Evolutionary conservation across 2,113 vertebrate genomes (phyloP).

Genomic region (Psephotus haematonotus): DNA sequence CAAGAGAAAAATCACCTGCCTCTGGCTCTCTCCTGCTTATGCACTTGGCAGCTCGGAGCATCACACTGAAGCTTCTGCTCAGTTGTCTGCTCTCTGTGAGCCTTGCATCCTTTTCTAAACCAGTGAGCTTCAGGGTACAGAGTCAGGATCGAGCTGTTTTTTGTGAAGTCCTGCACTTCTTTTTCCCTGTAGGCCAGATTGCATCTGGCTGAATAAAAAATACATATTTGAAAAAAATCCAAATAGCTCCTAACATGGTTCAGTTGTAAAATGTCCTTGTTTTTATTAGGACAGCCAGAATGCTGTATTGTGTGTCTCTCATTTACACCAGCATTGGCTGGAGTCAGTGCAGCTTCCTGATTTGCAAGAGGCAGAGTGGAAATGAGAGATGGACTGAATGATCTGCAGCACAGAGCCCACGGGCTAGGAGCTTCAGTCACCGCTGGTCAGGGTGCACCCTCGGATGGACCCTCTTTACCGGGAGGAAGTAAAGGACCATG

Average conservation of each 20-base stretch:
- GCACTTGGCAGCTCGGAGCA: neutral
- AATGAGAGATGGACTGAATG: neutral
- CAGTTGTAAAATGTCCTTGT: neutral
- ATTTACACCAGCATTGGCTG: neutral
- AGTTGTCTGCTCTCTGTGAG: neutral
- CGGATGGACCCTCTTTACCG: neutral
- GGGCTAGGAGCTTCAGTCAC: neutral
- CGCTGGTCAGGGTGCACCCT: fast-evolving
- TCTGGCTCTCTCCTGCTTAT: neutral
- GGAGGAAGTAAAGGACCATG: neutral
- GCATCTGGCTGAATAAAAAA: neutral
- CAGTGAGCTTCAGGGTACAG: neutral
- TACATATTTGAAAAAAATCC: neutral
- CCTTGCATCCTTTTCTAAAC: neutral
- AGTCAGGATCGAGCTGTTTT: neutral
- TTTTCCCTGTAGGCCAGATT: neutral
- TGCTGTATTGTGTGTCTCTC: neutral
- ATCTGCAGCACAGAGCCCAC: neutral
- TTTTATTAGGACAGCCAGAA: neutral
- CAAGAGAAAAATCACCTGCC: neutral
- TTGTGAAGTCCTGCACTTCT: neutral
- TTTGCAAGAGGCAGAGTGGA: neutral
- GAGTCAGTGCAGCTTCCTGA: neutral
- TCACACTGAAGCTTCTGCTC: neutral
- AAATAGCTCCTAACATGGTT: neutral